Percentiles rank a stretch among this genome's conserved stretches.
phyloP scores from a whole-genome alignment of 92 coral and sea anemone genomes.

The Siderastrea radians region DNA sequence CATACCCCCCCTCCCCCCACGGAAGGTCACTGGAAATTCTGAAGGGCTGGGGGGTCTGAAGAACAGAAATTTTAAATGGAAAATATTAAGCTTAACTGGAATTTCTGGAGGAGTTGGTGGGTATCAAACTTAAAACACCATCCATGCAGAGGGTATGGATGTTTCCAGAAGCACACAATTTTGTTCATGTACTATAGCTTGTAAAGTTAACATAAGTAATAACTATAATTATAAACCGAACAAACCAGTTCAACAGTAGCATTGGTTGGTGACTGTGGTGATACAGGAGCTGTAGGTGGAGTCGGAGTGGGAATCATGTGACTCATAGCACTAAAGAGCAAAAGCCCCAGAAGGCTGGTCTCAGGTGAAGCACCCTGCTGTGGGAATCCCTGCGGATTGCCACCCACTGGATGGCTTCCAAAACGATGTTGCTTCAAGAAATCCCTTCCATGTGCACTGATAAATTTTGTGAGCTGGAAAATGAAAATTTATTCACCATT shows the following conservation, averaged over 20 bases:
- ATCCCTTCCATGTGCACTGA: conserved; percentile 9
- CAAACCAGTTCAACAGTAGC: conserved; percentile 4
- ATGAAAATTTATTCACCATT: background rate
- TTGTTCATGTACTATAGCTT: too few species aligned
- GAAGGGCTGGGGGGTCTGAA: too few species aligned
- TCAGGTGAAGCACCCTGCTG: conserved; percentile 1
- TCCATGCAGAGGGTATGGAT: too few species aligned
- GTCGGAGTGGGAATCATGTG: background rate
- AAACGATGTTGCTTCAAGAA: conserved; percentile 16
- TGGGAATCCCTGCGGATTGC: background rate
- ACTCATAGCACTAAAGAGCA: conserved; percentile 12
- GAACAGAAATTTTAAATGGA: too few species aligned
- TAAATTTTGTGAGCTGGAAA: conserved; percentile 27
- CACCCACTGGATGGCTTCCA: background rate
- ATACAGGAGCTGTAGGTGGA: background rate
- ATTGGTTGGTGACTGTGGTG: conserved; percentile 5
- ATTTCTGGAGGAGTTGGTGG: too few species aligned
- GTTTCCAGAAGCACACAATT: too few species aligned
- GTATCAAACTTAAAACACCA: too few species aligned
- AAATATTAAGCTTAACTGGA: too few species aligned
- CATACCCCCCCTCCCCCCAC: too few species aligned
- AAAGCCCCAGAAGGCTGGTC: conserved; percentile 16
- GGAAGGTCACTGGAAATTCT: too few species aligned
- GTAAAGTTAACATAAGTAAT: background rate
- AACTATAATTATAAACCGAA: background rate